Evolutionary conservation across 2,113 vertebrate species (phyloP).

Genomic region (Apeltes quadracus): DNA sequence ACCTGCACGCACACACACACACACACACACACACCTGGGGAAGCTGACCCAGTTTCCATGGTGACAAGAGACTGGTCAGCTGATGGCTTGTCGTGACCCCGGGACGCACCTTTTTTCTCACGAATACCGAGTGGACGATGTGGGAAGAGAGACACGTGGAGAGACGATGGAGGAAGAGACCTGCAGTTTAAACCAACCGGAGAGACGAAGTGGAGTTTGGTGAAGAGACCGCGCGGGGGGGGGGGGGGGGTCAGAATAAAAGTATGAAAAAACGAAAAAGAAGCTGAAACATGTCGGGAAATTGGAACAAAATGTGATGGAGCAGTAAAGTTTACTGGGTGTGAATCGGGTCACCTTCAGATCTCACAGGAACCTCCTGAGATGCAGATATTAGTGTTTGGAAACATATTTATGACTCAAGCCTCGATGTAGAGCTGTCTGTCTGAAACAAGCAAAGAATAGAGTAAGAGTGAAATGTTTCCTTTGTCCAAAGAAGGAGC

Average conservation of each 20-base stretch:
- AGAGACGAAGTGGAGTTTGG: background rate
- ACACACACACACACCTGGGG: conserved; percentile 45
- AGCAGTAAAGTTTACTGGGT: no score
- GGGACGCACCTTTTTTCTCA: conserved; percentile 47
- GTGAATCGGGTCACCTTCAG: background rate
- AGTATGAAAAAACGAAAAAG: background rate
- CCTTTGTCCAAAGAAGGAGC: no score
- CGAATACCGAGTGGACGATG: conserved; percentile 4
- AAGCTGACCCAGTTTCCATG: conserved; percentile 79
- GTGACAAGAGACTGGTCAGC: conserved; percentile 55
- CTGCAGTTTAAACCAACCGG: no score
- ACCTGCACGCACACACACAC: conserved; percentile 12
- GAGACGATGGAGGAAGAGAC: background rate
- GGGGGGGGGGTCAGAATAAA: no score
- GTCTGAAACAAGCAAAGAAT: no score
- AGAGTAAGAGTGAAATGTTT: no score
- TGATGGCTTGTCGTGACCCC: conserved; percentile 43
- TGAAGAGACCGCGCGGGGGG: no score
- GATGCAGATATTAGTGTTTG: background rate
- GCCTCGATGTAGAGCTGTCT: no score
- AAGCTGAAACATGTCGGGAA: background rate
- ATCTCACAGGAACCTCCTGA: background rate
- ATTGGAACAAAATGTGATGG: background rate
- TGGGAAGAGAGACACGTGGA: background rate
- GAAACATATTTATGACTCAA: no score